Evolutionary conservation across 2,797 vertebrate genomes (phyloP).

Genomic region (Liparis tanakae): DNA sequence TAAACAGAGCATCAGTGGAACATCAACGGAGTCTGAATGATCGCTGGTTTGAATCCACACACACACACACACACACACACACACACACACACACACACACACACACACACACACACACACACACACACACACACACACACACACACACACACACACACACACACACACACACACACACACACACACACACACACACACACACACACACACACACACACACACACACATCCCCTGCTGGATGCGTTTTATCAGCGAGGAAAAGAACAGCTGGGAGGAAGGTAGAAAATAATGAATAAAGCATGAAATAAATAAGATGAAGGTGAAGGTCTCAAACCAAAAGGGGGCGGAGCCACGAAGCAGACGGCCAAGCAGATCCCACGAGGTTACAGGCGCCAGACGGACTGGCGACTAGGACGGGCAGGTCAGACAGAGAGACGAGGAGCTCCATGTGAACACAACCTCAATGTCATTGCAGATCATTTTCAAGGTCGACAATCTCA

Average conservation of each 20-base stretch:
- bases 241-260: constrained; percentile 61
- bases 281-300: constrained; percentile 41
- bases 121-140: constrained; percentile 48
- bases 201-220: constrained; percentile 52
- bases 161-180: constrained; percentile 55
- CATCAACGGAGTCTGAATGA: constrained; percentile 79
- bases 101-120: constrained; percentile 52
- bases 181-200: constrained; percentile 48
- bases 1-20: constrained; percentile 83
- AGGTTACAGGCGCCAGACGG: not conserved
- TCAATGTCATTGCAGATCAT: not conserved
- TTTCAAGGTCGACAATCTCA: not conserved
- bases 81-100: constrained; percentile 49
- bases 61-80: constrained; percentile 50
- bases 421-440: not conserved
- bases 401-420: not conserved
- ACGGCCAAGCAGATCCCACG: constrained; percentile 15
- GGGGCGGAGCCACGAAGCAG: constrained; percentile 2
- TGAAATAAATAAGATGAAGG: constrained; percentile 41
- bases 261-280: constrained; percentile 39
- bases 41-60: constrained; percentile 55
- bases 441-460: not conserved
- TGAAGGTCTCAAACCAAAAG: constrained; percentile 37
- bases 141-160: constrained; percentile 51
- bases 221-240: constrained; percentile 50